Percentiles rank a stretch among this genome's conserved stretches.
These are phyloP conservation scores for Sitta europaea DNA, from an alignment of 2,113 vertebrate species.

Conservation along the genomic window DNA sequence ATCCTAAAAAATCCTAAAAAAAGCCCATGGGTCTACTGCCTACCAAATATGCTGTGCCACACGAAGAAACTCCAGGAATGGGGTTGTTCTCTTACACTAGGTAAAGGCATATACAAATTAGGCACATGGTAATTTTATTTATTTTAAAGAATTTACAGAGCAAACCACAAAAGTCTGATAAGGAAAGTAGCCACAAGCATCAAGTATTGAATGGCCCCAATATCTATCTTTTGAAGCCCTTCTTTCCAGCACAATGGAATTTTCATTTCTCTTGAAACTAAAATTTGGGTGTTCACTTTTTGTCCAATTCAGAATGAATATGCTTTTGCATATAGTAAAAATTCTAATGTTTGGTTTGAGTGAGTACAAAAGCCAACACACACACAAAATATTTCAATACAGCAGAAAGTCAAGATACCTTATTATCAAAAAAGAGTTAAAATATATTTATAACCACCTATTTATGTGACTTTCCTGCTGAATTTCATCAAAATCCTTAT, in stretches of 20 bases:
- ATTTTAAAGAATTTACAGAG: background rate
- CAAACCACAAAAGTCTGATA: background rate
- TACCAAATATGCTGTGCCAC: fast-evolving
- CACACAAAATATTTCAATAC: background rate
- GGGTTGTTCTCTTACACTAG: background rate
- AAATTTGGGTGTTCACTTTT: background rate
- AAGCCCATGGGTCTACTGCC: background rate
- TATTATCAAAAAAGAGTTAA: background rate
- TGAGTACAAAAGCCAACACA: background rate
- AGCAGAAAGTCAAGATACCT: background rate
- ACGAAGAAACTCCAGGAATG: background rate
- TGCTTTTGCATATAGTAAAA: background rate
- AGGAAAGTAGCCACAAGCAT: background rate
- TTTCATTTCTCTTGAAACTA: background rate
- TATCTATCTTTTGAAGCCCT: background rate
- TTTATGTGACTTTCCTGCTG: background rate
- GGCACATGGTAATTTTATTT: background rate
- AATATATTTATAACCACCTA: background rate
- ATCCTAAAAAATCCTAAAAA: background rate
- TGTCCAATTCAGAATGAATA: background rate
- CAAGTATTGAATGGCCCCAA: background rate
- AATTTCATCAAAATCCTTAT: background rate
- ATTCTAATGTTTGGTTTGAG: background rate
- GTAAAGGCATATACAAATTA: background rate
- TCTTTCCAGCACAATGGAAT: background rate